phyloP scores from a whole-genome alignment of 1,140 invertebrate genomes.

The Phymastichus coffea region DNA sequence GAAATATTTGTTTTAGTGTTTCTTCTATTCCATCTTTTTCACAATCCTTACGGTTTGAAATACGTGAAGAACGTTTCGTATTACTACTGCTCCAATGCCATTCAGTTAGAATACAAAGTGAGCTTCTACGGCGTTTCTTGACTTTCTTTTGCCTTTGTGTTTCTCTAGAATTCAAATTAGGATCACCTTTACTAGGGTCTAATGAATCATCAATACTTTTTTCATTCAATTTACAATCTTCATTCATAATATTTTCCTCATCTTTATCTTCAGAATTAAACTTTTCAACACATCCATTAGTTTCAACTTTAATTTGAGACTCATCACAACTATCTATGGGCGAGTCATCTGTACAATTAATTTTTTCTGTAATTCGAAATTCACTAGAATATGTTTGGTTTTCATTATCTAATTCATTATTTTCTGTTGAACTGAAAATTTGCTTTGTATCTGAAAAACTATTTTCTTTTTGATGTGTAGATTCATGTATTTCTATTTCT shows the following conservation, averaged over 20 bases:
- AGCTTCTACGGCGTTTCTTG: slow-evolving; percentile 66
- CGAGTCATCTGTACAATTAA: slow-evolving; percentile 24
- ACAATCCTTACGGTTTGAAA: slow-evolving; percentile 56
- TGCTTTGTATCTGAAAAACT: too few relatives aligned
- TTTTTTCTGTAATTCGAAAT: slow-evolving; percentile 13
- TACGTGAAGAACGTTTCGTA: slow-evolving; percentile 67
- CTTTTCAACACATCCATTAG: not conserved
- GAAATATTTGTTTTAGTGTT: slow-evolving; percentile 63
- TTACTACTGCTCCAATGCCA: slow-evolving; percentile 69
- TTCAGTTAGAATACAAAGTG: slow-evolving; percentile 66
- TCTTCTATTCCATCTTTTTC: slow-evolving; percentile 68
- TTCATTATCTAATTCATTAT: slow-evolving; percentile 21
- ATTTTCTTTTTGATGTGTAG: not conserved
- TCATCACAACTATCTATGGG: too few relatives aligned
- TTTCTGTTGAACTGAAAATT: too few relatives aligned
- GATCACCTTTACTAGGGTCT: slow-evolving; percentile 36
- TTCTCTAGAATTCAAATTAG: slow-evolving; percentile 44
- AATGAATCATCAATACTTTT: slow-evolving; percentile 14
- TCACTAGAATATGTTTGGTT: not conserved
- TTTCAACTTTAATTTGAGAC: slow-evolving; percentile 12
- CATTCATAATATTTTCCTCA: too few relatives aligned
- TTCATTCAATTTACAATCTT: too few relatives aligned
- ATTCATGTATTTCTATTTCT: slow-evolving; percentile 38
- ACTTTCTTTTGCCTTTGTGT: slow-evolving; percentile 59
- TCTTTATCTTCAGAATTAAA: not conserved